phyloP scores from a whole-genome alignment of 2,888 invertebrate species.

The Smittia sp. region DNA sequence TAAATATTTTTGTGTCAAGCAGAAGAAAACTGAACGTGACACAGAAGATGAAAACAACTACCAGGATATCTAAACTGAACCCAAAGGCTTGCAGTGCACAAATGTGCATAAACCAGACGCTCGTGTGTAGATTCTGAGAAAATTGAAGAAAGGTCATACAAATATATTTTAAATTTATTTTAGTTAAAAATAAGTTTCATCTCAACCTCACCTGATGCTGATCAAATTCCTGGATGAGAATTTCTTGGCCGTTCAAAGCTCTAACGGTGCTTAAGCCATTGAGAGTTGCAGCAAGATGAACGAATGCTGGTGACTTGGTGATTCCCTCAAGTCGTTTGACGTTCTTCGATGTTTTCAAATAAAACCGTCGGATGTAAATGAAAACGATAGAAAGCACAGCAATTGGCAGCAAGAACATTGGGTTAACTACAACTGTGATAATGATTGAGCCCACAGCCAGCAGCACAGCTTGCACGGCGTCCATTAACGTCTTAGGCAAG shows the following conservation, averaged over 20 bases:
- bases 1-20: constrained; percentile 35
- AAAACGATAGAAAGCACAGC: constrained; percentile 59
- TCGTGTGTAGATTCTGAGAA: constrained; percentile 63
- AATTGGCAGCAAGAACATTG: constrained; percentile 61
- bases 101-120: constrained; percentile 66
- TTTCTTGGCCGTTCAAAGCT: constrained; percentile 64
- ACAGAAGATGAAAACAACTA: constrained; percentile 61
- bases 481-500: constrained; percentile 66
- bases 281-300: constrained; percentile 71
- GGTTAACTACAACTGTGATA: constrained; percentile 62
- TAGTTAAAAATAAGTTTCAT: no score
- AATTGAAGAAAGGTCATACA: no score
- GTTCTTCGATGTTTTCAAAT: constrained; percentile 67
- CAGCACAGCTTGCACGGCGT: constrained; percentile 59
- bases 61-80: constrained; percentile 64
- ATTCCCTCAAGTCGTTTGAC: constrained; percentile 65
- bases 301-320: constrained; percentile 74
- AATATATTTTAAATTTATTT: neutral
- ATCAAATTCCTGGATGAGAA: constrained; percentile 63
- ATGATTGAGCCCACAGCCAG: constrained; percentile 59
- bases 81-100: constrained; percentile 64
- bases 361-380: constrained; percentile 60
- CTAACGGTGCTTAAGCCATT: constrained; percentile 74
- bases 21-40: constrained; percentile 62
- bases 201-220: constrained; percentile 57